These are phyloP conservation scores for Chamaedrilus cognettii DNA, from an alignment of 2,888 invertebrate species.

Conservation along the genomic window DNA sequence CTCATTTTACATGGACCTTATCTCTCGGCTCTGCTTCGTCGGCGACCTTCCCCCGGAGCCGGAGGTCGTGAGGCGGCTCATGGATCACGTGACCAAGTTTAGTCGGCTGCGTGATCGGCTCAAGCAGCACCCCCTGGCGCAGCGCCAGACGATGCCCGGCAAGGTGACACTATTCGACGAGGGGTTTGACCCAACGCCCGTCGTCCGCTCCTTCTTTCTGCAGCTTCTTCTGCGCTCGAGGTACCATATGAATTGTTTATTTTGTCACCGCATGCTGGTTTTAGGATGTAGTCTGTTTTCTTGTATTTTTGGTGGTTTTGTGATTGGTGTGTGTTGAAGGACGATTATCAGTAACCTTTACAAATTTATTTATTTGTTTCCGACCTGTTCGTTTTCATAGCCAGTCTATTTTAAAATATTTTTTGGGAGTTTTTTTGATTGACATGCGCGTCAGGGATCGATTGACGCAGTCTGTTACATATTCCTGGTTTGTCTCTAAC, in stretches of 20 bases:
- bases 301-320: no score
- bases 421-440: no score
- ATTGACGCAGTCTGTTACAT: no score
- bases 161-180: conserved; percentile 45
- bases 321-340: no score
- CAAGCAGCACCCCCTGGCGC: not conserved
- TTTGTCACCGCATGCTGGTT: not conserved
- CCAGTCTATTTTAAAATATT: no score
- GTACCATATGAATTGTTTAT: conserved; percentile 29
- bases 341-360: no score
- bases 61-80: conserved; percentile 31
- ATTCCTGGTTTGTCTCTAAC: no score
- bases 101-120: conserved; percentile 1
- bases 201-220: conserved; percentile 47
- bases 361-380: no score
- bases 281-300: no score
- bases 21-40: conserved; percentile 37
- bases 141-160: not conserved
- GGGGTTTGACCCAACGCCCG: conserved; percentile 48
- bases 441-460: no score
- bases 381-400: no score
- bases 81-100: conserved; percentile 32
- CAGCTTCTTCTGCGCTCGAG: conserved; percentile 46
- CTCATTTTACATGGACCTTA: conserved; percentile 39
- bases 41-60: conserved; percentile 31